Evolutionary conservation across 2,113 vertebrate species (phyloP).

Genomic region (Casuarius casuarius): DNA sequence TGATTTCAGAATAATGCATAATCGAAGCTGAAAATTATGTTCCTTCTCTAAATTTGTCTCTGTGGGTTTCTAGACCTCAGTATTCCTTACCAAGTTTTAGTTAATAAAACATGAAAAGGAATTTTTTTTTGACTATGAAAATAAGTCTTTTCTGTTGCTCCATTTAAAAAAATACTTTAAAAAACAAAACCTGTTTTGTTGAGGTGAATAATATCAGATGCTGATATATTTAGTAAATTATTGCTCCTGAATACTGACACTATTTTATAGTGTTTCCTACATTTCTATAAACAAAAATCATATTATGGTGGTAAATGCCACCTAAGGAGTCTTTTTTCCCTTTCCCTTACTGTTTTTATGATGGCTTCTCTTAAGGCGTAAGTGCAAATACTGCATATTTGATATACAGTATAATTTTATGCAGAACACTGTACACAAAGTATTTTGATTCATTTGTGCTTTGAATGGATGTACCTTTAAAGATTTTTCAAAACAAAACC

Average conservation of each 20-base stretch:
- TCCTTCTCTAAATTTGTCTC: neutral
- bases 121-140: neutral
- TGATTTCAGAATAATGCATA: neutral
- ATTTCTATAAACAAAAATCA: neutral
- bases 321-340: neutral
- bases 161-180: neutral
- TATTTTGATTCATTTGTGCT: neutral
- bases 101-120: neutral
- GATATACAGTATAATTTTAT: neutral
- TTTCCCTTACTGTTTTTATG: neutral
- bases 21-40: neutral
- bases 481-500: neutral
- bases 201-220: neutral
- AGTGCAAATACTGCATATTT: neutral
- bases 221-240: neutral
- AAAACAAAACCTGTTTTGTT: neutral
- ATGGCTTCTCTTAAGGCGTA: neutral
- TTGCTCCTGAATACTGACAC: neutral
- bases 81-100: neutral
- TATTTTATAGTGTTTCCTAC: neutral
- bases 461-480: neutral
- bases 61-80: neutral
- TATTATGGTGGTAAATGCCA: neutral
- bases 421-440: neutral
- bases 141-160: neutral